Evolutionary conservation across 53 echinoderm and acorn worm species (phyloP).

Genomic region (Echinarachnius parma): DNA sequence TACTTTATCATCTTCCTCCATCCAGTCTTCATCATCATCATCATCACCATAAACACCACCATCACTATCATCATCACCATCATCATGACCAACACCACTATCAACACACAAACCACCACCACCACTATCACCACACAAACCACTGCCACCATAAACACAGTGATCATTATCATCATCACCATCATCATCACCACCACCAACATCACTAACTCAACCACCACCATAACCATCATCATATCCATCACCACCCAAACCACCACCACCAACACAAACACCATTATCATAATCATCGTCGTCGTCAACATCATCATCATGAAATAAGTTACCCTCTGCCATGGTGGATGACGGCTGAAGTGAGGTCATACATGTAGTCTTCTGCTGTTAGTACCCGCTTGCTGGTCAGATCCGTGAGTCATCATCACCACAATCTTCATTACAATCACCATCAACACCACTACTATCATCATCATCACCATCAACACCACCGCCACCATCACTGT

Average conservation of each 20-base stretch:
- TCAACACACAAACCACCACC: neutral
- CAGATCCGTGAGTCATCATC: slow-evolving; percentile 61
- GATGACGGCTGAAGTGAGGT: slow-evolving; percentile 73
- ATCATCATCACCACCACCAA: neutral
- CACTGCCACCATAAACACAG: neutral
- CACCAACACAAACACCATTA: neutral
- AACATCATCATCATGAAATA: neutral
- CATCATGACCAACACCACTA: neutral
- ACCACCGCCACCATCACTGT: neutral
- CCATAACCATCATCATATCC: neutral
- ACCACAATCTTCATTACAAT: slow-evolving; percentile 7
- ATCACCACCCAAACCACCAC: neutral
- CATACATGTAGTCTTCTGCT: slow-evolving; percentile 80
- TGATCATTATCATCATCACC: neutral
- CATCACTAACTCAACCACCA: neutral
- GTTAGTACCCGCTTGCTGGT: slow-evolving; percentile 54
- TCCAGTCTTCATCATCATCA: neutral
- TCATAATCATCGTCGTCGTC: neutral
- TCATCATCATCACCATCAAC: neutral
- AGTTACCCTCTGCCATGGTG: slow-evolving; percentile 91
- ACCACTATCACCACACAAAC: neutral
- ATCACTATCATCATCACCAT: neutral
- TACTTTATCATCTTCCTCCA: neutral
- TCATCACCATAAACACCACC: neutral
- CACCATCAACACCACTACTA: neutral